Conservation (phyloP, 2,797 vertebrate genomes). For the Rhynchotus rufescens region DNA sequence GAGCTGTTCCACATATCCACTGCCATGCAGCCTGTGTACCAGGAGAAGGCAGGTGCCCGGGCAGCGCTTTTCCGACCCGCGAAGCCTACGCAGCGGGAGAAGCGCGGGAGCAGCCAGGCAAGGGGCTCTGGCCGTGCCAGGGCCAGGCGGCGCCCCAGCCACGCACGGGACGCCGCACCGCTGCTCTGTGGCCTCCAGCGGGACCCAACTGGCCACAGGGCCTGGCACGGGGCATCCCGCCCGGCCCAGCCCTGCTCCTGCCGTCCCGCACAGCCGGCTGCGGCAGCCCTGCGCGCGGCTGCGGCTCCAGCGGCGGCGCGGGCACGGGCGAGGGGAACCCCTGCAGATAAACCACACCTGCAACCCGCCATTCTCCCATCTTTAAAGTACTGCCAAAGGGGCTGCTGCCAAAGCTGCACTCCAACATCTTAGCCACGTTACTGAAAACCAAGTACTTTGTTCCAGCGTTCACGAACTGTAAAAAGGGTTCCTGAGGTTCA, state of each 20-base stretch:
- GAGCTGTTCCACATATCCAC: not conserved
- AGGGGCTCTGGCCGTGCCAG: not conserved
- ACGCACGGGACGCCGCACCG: too few species aligned
- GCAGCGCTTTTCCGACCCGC: not conserved
- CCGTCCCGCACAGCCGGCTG: too few species aligned
- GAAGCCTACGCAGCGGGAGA: not conserved
- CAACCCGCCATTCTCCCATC: not conserved
- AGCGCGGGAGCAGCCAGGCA: not conserved
- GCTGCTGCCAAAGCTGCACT: not conserved
- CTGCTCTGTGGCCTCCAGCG: too few species aligned
- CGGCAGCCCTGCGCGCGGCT: too few species aligned
- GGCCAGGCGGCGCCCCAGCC: too few species aligned
- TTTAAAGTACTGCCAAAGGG: not conserved
- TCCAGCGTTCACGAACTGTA: accelerated
- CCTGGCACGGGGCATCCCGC: too few species aligned
- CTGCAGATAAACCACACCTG: not conserved
- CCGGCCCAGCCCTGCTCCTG: too few species aligned
- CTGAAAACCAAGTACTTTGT: not conserved
- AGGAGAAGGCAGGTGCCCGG: not conserved
- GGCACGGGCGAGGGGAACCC: too few species aligned
- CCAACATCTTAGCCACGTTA: not conserved
- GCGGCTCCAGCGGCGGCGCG: too few species aligned
- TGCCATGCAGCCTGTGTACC: not conserved
- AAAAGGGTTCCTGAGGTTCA: accelerated
- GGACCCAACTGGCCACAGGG: not conserved